Conservation (phyloP, 1,140 invertebrate species). For the Temnothorax curvispinosus region DNA sequence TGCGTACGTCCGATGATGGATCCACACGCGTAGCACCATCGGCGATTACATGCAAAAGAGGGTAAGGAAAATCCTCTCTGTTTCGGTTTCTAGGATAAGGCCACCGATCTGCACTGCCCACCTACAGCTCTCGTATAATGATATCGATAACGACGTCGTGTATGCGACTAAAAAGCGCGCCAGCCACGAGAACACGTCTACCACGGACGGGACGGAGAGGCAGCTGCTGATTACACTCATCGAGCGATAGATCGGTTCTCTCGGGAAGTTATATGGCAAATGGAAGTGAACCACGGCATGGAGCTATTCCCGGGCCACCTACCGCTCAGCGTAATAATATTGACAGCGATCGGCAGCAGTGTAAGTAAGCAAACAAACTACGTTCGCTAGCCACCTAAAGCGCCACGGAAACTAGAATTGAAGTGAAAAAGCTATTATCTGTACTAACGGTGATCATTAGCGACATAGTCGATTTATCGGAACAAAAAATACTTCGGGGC, state of each 20-base stretch:
- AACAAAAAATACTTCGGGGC: background rate
- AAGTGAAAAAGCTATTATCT: background rate
- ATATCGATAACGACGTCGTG: slow-evolving; percentile 74
- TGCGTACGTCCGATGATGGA: slow-evolving; percentile 68
- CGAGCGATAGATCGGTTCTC: slow-evolving; percentile 75
- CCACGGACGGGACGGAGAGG: slow-evolving; percentile 38
- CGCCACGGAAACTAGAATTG: background rate
- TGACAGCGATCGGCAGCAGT: slow-evolving; percentile 58
- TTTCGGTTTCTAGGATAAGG: slow-evolving; percentile 57
- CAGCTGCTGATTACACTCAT: slow-evolving; percentile 78
- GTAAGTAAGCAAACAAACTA: slow-evolving; percentile 64
- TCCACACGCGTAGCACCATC: slow-evolving; percentile 16
- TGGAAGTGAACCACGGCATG: slow-evolving; percentile 50
- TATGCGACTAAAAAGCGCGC: slow-evolving; percentile 69
- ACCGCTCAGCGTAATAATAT: slow-evolving; percentile 76
- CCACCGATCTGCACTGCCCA: slow-evolving; percentile 30
- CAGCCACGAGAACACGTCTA: slow-evolving; percentile 23
- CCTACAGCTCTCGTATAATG: slow-evolving; percentile 67
- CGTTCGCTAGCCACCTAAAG: slow-evolving; percentile 21
- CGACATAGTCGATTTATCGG: background rate
- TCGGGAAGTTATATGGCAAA: slow-evolving; percentile 71
- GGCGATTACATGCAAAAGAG: slow-evolving; percentile 58
- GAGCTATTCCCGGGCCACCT: slow-evolving; percentile 75
- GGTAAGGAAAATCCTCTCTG: slow-evolving; percentile 57
- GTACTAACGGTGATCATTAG: background rate